These are phyloP conservation scores for Ascidia mentula DNA, from an alignment of 23 tunicate genomes.

Conservation along the genomic window DNA sequence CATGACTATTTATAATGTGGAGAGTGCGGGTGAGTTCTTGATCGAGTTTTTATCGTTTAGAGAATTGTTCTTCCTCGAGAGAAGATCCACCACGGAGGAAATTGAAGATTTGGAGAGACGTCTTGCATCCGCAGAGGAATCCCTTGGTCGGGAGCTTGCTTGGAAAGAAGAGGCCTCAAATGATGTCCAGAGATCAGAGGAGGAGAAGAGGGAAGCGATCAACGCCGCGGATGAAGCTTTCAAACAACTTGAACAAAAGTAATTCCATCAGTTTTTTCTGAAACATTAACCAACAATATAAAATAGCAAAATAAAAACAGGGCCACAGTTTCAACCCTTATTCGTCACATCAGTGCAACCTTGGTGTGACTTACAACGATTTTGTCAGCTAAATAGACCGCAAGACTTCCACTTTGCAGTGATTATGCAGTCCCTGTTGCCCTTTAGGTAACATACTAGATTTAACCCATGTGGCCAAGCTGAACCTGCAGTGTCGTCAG, in stretches of 20 bases:
- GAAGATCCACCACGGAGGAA: conserved; percentile 68
- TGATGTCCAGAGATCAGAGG: conserved; percentile 50
- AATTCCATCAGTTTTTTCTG: background rate
- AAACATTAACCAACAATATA: no score
- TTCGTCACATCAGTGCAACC: no score
- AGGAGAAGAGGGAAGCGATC: conserved; percentile 63
- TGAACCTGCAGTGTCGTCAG: no score
- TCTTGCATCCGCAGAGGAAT: conserved; percentile 40
- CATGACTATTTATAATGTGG: no score
- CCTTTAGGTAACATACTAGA: no score
- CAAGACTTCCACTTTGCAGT: no score
- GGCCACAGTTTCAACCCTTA: no score
- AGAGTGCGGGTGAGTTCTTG: background rate
- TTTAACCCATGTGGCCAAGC: no score
- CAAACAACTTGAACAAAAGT: conserved; percentile 59
- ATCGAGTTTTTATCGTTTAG: conserved; percentile 13
- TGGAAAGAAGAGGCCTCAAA: conserved; percentile 72
- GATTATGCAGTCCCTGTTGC: no score
- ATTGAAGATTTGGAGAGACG: conserved; percentile 44
- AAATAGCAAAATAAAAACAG: no score
- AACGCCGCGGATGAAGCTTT: conserved; percentile 41
- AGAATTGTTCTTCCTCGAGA: conserved; percentile 58
- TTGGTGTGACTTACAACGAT: no score
- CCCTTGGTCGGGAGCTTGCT: conserved; percentile 49
- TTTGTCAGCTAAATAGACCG: no score